Evolutionary conservation across 2,888 invertebrate genomes (phyloP).

Genomic region (Cynaeus angustus): DNA sequence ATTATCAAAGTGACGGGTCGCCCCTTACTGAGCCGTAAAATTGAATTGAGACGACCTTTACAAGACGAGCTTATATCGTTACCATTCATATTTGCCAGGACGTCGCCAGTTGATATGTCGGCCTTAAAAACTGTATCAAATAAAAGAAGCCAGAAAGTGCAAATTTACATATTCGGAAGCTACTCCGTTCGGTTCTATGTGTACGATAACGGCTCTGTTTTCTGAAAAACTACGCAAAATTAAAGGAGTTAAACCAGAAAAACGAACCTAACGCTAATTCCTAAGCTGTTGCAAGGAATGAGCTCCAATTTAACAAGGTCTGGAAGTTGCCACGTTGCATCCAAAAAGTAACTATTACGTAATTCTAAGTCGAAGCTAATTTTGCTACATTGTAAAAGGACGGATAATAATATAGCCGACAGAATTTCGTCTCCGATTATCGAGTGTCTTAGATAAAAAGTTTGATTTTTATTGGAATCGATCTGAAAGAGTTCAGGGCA

Average conservation of each 20-base stretch:
- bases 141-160: constrained; percentile 16
- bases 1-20: constrained; percentile 72
- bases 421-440: constrained; percentile 79
- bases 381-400: constrained; percentile 73
- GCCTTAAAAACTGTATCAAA: constrained; percentile 68
- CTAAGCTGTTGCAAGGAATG: constrained; percentile 78
- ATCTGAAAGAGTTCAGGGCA: constrained; percentile 49
- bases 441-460: constrained; percentile 68
- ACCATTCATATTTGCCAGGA: constrained; percentile 79
- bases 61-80: constrained; percentile 71
- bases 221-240: constrained; percentile 72
- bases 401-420: constrained; percentile 75
- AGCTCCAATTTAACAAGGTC: constrained; percentile 74
- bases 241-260: neutral
- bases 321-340: constrained; percentile 78
- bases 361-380: constrained; percentile 74
- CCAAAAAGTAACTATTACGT: constrained; percentile 77
- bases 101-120: constrained; percentile 77
- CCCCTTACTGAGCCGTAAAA: constrained; percentile 72
- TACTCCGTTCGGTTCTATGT: constrained; percentile 76
- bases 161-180: constrained; percentile 78
- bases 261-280: constrained; percentile 75
- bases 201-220: constrained; percentile 76
- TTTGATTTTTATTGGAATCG: constrained; percentile 54
- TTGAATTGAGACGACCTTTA: constrained; percentile 72